Percentiles rank a stretch among this genome's conserved stretches.
These are phyloP conservation scores for Brachionichthys hirsutus DNA, from an alignment of 2,113 vertebrate species.

Conservation along the genomic window DNA sequence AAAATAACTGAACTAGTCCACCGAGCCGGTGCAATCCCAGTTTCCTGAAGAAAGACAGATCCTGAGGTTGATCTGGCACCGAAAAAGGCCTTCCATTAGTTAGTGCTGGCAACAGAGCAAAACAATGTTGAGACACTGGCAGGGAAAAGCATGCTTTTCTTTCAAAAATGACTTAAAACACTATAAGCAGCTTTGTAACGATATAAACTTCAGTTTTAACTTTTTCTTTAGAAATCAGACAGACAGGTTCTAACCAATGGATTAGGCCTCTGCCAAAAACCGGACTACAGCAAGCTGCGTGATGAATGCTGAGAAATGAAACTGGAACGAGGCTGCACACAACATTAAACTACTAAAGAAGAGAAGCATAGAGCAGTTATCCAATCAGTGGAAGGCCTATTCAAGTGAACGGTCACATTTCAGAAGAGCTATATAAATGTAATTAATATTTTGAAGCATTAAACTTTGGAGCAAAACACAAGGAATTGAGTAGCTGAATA, in stretches of 20 bases:
- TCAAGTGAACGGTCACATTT: too few species aligned
- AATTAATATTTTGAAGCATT: too few species aligned
- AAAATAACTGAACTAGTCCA: constrained; percentile 36
- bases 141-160: not conserved
- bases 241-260: not conserved
- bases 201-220: not conserved
- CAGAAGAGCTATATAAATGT: too few species aligned
- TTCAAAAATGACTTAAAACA: not conserved
- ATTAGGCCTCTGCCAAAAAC: not conserved
- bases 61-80: constrained; percentile 20
- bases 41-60: constrained; percentile 62
- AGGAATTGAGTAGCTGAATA: too few species aligned
- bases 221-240: not conserved
- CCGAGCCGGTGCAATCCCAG: constrained; percentile 41
- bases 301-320: not conserved
- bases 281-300: not conserved
- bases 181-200: not conserved
- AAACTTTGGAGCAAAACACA: too few species aligned
- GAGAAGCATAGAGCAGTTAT: too few species aligned
- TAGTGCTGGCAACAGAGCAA: constrained; percentile 5
- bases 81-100: constrained; percentile 1
- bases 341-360: too few species aligned
- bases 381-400: too few species aligned
- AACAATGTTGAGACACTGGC: constrained; percentile 8
- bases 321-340: not conserved